Evolutionary conservation across 2,113 vertebrate species (phyloP).

Genomic region (Prionailurus bengalensis): DNA sequence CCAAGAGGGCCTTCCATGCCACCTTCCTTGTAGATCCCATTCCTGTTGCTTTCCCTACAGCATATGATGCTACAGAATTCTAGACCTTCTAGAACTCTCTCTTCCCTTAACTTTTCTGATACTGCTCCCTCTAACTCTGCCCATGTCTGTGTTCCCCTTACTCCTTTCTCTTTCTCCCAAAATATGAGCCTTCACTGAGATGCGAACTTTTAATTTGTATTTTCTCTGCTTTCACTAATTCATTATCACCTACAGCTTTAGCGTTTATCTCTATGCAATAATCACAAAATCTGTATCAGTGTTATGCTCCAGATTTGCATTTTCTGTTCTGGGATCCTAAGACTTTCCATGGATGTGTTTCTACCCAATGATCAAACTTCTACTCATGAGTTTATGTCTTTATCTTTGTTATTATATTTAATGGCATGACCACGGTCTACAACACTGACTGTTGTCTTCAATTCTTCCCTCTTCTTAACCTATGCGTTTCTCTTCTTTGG

Average conservation of each 20-base stretch:
- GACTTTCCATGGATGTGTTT: not conserved
- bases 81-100: not conserved
- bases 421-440: not conserved
- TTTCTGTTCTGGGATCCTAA: not conserved
- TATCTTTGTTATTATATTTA: not conserved
- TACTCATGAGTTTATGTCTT: not conserved
- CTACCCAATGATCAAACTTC: not conserved
- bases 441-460: not conserved
- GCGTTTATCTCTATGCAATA: not conserved
- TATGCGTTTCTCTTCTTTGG: not conserved
- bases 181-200: not conserved
- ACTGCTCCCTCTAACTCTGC: not conserved
- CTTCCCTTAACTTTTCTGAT: not conserved
- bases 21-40: rapidly evolving
- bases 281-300: not conserved
- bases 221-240: not conserved
- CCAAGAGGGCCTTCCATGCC: too few species aligned
- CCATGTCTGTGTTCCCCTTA: not conserved
- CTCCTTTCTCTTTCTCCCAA: not conserved
- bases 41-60: not conserved
- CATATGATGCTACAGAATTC: not conserved
- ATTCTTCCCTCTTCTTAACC: not conserved
- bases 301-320: not conserved
- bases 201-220: not conserved
- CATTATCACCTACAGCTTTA: not conserved